Evolutionary conservation across 2,797 vertebrate genomes (phyloP).

Genomic region (Manis crassicaudata): DNA sequence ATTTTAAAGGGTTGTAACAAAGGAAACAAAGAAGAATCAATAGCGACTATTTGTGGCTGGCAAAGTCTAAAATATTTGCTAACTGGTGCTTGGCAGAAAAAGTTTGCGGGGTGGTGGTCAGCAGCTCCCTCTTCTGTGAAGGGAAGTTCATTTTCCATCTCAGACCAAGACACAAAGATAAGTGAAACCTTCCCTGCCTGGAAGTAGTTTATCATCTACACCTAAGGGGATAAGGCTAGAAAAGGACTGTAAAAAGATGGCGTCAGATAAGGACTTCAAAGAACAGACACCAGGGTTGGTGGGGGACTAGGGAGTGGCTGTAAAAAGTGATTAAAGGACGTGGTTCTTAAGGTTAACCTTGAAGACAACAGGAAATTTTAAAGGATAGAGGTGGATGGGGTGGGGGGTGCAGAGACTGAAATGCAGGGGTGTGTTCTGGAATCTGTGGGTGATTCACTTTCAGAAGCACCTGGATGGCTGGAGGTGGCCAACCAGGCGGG

Average conservation of each 20-base stretch:
- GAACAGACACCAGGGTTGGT: background rate
- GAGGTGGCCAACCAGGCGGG: background rate
- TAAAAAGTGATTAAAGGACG: background rate
- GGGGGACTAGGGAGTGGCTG: background rate
- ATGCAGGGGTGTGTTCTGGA: background rate
- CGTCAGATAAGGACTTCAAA: constrained; percentile 47
- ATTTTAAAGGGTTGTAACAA: background rate
- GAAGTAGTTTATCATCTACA: background rate
- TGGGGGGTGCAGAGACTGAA: background rate
- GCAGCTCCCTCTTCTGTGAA: background rate
- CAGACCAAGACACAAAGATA: background rate
- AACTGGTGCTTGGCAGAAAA: background rate
- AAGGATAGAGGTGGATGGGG: background rate
- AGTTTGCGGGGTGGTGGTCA: background rate
- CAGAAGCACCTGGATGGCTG: background rate
- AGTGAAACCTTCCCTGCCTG: background rate
- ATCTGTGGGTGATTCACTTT: background rate
- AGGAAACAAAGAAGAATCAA: background rate
- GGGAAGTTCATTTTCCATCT: background rate
- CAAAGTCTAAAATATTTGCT: background rate
- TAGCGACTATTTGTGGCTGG: accelerated
- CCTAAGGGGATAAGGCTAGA: background rate
- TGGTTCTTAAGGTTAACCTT: background rate
- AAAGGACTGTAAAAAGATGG: background rate
- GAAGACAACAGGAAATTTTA: background rate